Conservation (phyloP, 2,888 invertebrate genomes). For the Ryuthela nishihirai region DNA sequence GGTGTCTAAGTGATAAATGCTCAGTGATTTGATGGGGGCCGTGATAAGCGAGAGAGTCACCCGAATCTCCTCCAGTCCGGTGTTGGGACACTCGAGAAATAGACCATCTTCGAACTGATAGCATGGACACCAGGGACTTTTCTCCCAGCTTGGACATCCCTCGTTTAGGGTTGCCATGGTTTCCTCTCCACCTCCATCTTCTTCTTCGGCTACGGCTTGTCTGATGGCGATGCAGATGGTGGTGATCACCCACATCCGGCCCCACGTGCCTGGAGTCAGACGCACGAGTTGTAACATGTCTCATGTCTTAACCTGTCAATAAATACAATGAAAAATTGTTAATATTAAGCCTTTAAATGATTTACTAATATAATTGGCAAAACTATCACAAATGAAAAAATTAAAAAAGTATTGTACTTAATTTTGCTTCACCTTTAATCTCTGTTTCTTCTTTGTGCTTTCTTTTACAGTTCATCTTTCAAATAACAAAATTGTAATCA, state of each 20-base stretch:
- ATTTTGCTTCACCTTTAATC: no score
- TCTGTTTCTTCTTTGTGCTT: no score
- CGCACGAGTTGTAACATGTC: constrained; percentile 30
- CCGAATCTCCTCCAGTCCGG: constrained; percentile 69
- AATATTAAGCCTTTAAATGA: no score
- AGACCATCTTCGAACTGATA: constrained; percentile 89
- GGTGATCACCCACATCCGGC: constrained; percentile 21
- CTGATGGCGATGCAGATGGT: constrained; percentile 9
- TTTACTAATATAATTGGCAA: no score
- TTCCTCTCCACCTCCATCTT: constrained; percentile 13
- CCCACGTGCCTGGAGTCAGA: constrained; percentile 25
- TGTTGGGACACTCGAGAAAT: constrained; percentile 82
- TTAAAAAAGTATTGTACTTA: no score
- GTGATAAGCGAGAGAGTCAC: constrained; percentile 59
- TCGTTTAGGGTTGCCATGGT: constrained; percentile 9
- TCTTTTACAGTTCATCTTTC: no score
- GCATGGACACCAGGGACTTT: constrained; percentile 65
- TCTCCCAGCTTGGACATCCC: constrained; percentile 36
- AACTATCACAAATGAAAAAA: no score
- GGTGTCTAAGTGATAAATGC: constrained; percentile 81
- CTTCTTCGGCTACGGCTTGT: constrained; percentile 18
- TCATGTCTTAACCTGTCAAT: constrained; percentile 38
- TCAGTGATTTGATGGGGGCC: constrained; percentile 69
- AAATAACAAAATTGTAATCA: no score
- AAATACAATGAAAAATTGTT: no score